Conservation (phyloP, 1,140 invertebrate genomes). For the Lamellibrachia luymesi region DNA sequence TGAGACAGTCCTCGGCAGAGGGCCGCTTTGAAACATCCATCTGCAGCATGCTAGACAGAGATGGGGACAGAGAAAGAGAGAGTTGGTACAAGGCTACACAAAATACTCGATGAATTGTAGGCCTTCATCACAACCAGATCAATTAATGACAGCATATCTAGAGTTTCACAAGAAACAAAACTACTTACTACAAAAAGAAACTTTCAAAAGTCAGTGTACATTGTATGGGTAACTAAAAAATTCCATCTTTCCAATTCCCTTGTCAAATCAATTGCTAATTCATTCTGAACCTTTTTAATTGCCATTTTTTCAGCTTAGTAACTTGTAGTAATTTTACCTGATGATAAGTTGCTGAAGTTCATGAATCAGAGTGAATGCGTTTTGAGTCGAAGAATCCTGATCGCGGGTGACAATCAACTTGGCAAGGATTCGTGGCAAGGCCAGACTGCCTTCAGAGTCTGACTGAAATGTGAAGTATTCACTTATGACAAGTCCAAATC, state of each 20-base stretch:
- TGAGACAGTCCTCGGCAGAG: not conserved
- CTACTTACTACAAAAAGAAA: not conserved
- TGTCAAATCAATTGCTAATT: too few species aligned
- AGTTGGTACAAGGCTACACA: not conserved
- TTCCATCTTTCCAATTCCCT: not conserved
- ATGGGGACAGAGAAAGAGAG: not conserved
- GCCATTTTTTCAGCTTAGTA: too few species aligned
- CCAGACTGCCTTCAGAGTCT: not conserved
- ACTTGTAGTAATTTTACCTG: not conserved
- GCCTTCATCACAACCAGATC: not conserved
- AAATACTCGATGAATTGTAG: not conserved
- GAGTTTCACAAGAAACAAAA: not conserved
- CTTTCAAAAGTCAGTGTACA: not conserved
- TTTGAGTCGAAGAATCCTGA: not conserved
- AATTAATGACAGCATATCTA: not conserved
- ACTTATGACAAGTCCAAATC: too few species aligned
- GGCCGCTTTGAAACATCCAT: not conserved
- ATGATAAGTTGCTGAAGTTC: not conserved
- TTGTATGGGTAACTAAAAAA: too few species aligned
- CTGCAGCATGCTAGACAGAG: not conserved
- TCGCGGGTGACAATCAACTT: not conserved
- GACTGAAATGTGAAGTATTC: not conserved
- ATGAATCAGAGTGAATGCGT: not conserved
- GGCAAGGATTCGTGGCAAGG: not conserved
- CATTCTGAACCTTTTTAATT: too few species aligned